A percentile compares a stretch with the other conserved stretches of the same genome.
phyloP scores from a whole-genome alignment of 2,113 vertebrate genomes.

The mouse (Mus musculus) region DNA sequence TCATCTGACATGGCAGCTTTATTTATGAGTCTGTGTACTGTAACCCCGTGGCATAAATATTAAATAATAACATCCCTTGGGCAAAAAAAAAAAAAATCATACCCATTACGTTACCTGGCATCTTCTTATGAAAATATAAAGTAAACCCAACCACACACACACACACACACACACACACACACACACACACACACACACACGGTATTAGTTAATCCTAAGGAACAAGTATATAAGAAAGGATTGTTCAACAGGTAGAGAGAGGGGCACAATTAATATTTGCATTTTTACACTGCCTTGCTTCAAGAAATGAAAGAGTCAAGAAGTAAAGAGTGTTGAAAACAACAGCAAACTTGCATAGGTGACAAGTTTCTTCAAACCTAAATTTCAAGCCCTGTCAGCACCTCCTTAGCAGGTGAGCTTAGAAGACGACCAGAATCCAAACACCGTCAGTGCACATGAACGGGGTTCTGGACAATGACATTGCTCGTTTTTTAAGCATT shows the following conservation, averaged over 20 bases:
- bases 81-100: constrained; percentile 7
- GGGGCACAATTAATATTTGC: constrained; percentile 34
- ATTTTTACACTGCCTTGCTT: constrained; percentile 21
- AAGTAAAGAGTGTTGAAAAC: constrained; percentile 16
- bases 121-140: constrained; percentile 54
- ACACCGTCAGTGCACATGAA: constrained; percentile 31
- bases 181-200: background rate
- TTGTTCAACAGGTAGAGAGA: constrained; percentile 79
- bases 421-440: background rate
- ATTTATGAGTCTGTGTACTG: constrained; percentile 62
- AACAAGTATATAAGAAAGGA: background rate
- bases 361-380: constrained; percentile 38
- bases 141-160: background rate
- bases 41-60: constrained; percentile 68
- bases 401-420: constrained; percentile 14
- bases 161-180: no score
- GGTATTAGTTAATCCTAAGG: constrained; percentile 48
- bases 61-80: constrained; percentile 73
- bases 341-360: constrained; percentile 55
- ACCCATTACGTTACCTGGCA: constrained; percentile 58
- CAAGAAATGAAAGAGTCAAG: background rate
- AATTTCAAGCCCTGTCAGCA: constrained; percentile 29
- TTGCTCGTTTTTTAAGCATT: constrained; percentile 63
- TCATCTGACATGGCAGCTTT: constrained; percentile 65
- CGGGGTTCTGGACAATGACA: constrained; percentile 69